phyloP scores from a whole-genome alignment of 2,113 vertebrate species.

The Chaenogobius annularis region DNA sequence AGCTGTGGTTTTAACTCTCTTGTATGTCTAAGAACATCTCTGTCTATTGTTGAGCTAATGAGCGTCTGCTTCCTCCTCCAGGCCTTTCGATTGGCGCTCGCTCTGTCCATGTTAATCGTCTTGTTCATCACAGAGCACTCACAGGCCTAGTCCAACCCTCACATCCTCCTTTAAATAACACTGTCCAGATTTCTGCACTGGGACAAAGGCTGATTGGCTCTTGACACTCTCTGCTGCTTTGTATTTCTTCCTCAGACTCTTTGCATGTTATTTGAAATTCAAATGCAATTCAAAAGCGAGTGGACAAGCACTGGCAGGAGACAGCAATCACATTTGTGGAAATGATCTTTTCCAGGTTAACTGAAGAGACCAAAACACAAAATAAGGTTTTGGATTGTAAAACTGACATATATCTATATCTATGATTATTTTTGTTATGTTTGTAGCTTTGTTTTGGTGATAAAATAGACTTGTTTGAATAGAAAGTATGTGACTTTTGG shows the following conservation, averaged over 20 bases:
- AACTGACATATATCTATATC: conserved; percentile 9
- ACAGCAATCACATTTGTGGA: conserved; percentile 16
- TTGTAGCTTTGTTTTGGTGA: conserved; percentile 18
- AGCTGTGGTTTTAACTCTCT: conserved; percentile 28
- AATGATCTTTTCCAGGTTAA: conserved; percentile 19
- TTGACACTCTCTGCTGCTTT: conserved; percentile 41
- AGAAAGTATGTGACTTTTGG: neutral
- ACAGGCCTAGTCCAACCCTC: neutral
- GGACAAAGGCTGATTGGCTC: conserved; percentile 39
- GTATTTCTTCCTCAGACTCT: conserved; percentile 33
- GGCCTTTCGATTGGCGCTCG: conserved; percentile 49
- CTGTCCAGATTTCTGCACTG: neutral
- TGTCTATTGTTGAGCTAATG: conserved; percentile 46
- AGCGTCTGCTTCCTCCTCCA: conserved; percentile 49
- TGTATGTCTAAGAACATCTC: conserved; percentile 26
- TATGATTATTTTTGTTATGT: conserved; percentile 19
- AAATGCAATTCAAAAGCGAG: conserved; percentile 30
- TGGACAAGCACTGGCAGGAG: neutral
- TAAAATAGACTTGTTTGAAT: neutral
- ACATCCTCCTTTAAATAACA: conserved; percentile 35
- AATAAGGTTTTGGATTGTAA: neutral
- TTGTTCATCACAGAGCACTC: conserved; percentile 48
- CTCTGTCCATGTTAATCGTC: conserved; percentile 41
- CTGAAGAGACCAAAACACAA: neutral
- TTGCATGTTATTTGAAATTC: conserved; percentile 66